Conservation (phyloP, 2,888 invertebrate species). For the Leistus spinibarbis region DNA sequence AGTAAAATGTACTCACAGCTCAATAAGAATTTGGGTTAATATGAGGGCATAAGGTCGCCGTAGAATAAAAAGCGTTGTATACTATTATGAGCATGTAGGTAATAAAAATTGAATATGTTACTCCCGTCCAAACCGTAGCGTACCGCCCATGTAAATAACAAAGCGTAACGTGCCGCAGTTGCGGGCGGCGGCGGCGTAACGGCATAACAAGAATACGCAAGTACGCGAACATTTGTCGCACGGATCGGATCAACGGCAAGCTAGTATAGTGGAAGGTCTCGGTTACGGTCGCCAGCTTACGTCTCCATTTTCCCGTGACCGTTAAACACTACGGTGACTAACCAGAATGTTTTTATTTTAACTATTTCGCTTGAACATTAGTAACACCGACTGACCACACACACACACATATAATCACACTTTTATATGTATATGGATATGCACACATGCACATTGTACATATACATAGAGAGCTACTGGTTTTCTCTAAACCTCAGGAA, state of each 20-base stretch:
- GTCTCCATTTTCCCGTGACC: slow-evolving; percentile 32
- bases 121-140: slow-evolving; percentile 1
- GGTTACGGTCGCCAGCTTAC: slow-evolving; percentile 21
- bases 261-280: background rate
- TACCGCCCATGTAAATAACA: slow-evolving; percentile 28
- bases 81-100: background rate
- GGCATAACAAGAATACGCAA: background rate
- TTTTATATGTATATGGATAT: background rate
- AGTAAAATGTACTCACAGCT: no score
- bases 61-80: background rate
- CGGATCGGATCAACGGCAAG: slow-evolving; percentile 13
- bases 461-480: slow-evolving; percentile 5
- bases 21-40: no score
- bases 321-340: slow-evolving; percentile 30
- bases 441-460: background rate
- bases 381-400: slow-evolving; percentile 34
- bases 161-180: slow-evolving; percentile 9
- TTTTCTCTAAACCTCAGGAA: slow-evolving; percentile 22
- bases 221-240: slow-evolving; percentile 21
- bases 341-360: slow-evolving; percentile 29
- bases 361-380: slow-evolving; percentile 22
- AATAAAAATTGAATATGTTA: background rate
- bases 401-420: slow-evolving; percentile 16
- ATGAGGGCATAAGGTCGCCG: background rate
- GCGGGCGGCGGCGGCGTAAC: slow-evolving; percentile 3